These are phyloP conservation scores for Julus scandinavius DNA, from an alignment of 2,888 invertebrate species.

Conservation along the genomic window DNA sequence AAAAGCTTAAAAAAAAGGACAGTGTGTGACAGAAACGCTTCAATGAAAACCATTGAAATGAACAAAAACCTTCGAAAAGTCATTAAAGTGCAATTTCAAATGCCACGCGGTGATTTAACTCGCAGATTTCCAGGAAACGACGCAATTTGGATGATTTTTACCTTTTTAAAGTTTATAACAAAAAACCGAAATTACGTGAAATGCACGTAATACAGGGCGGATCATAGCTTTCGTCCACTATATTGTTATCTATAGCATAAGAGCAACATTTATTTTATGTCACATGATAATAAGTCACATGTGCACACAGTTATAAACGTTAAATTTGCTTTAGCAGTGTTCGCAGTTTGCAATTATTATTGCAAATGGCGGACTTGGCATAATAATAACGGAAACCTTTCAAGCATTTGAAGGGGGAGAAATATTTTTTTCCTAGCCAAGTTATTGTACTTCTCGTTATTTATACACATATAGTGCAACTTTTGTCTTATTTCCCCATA, in stretches of 20 bases:
- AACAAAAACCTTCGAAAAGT: background rate
- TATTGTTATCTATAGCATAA: no score
- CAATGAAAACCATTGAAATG: background rate
- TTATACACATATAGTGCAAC: background rate
- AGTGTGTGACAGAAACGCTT: conserved; percentile 12
- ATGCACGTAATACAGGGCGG: background rate
- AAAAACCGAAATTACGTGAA: background rate
- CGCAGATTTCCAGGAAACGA: conserved; percentile 23
- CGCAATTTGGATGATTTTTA: background rate
- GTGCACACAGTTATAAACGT: no score
- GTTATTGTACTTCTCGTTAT: background rate
- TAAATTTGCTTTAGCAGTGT: no score
- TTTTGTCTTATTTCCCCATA: background rate
- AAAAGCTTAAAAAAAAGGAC: background rate
- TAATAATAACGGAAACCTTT: no score
- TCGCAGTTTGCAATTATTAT: no score
- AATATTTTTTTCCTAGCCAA: no score
- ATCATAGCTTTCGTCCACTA: background rate
- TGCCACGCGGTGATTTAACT: background rate
- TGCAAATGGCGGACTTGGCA: no score
- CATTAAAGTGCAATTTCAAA: background rate
- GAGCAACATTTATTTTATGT: no score
- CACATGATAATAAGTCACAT: no score
- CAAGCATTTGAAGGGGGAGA: no score
- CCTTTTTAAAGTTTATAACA: background rate